phyloP scores from a whole-genome alignment of 2,113 vertebrate genomes.

The Pandion haliaetus region DNA sequence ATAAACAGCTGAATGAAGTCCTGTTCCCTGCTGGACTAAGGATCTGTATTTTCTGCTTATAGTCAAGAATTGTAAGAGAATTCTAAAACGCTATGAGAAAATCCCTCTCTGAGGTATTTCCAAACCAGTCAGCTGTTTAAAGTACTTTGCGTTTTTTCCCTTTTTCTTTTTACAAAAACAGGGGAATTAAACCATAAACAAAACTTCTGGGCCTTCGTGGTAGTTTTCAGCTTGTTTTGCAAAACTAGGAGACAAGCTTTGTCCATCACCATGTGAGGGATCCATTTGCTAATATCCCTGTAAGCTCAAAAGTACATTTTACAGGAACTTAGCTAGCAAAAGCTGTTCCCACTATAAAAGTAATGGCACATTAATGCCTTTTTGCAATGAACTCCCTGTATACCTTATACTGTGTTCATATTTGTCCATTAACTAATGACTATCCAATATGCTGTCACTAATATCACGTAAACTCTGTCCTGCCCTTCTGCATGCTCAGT shows the following conservation, averaged over 20 bases:
- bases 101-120: background rate
- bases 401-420: background rate
- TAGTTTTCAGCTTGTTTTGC: background rate
- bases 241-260: background rate
- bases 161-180: background rate
- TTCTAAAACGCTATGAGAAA: background rate
- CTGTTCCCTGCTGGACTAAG: background rate
- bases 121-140: background rate
- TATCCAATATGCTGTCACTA: background rate
- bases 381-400: background rate
- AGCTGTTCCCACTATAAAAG: background rate
- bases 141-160: background rate
- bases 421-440: conserved; percentile 19
- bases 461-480: background rate
- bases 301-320: background rate
- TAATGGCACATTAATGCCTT: conserved; percentile 11
- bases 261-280: background rate
- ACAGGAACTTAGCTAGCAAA: conserved; percentile 17
- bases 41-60: background rate
- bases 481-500: background rate
- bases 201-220: background rate
- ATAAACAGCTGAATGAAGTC: background rate
- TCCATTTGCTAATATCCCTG: background rate
- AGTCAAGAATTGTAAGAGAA: background rate
- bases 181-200: background rate